A percentile compares a stretch with the other conserved stretches of the same genome.
phyloP scores from a whole-genome alignment of 2,797 vertebrate genomes.

The Brachymystax lenok region DNA sequence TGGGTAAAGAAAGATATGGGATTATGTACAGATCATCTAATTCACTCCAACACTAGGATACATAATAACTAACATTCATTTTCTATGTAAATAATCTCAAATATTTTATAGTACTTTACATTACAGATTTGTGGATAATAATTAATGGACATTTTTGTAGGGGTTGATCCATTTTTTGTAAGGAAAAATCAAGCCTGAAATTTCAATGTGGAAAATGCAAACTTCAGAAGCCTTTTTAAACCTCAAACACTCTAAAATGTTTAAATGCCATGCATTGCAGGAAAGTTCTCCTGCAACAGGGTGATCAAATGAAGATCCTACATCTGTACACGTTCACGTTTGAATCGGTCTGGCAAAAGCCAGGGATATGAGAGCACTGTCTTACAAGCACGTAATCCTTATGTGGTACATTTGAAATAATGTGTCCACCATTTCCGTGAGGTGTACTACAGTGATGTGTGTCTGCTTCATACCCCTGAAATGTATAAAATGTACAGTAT shows the following conservation, averaged over 20 bases:
- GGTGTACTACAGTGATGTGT: conserved; percentile 57
- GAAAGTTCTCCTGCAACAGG: too few relatives aligned
- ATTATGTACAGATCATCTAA: neutral
- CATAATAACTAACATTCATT: neutral
- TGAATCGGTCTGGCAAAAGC: conserved; percentile 48
- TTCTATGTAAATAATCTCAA: neutral
- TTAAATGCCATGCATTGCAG: too few relatives aligned
- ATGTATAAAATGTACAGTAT: conserved; percentile 4
- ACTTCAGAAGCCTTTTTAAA: too few relatives aligned
- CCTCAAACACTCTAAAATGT: too few relatives aligned
- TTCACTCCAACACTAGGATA: conserved; percentile 6
- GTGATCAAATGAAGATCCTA: too few relatives aligned
- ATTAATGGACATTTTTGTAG: too few relatives aligned
- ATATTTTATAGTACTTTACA: neutral
- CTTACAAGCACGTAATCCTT: conserved; percentile 77
- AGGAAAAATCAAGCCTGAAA: too few relatives aligned
- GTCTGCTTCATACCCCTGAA: conserved; percentile 69
- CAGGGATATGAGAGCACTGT: conserved; percentile 78
- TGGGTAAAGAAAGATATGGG: conserved; percentile 52
- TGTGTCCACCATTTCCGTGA: conserved; percentile 74
- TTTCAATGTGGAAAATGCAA: too few relatives aligned
- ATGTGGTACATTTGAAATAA: conserved; percentile 77
- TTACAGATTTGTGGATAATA: too few relatives aligned
- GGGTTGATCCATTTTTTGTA: too few relatives aligned
- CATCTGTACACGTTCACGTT: conserved; percentile 33